phyloP scores from a whole-genome alignment of 2,797 vertebrate species.

The Tadarida brasiliensis region DNA sequence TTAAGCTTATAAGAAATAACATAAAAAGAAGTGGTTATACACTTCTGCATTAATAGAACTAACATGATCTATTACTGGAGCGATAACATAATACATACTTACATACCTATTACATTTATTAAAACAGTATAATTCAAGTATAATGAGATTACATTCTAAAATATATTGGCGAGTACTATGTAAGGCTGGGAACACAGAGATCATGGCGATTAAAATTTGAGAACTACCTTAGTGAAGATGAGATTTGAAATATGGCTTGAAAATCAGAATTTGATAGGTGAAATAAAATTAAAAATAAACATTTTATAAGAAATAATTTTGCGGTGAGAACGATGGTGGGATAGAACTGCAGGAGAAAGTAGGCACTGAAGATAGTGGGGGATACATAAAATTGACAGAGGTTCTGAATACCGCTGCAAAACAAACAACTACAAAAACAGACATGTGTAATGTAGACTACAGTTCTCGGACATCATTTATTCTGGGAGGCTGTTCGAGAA shows the following conservation, averaged over 20 bases:
- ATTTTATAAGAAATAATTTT: neutral
- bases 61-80: neutral
- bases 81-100: neutral
- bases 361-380: neutral
- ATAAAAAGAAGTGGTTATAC: neutral
- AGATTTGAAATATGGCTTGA: neutral
- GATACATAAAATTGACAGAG: neutral
- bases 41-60: neutral
- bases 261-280: neutral
- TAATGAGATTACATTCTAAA: neutral
- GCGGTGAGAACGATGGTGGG: neutral
- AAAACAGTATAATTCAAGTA: neutral
- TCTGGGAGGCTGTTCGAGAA: too few relatives aligned
- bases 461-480: too few relatives aligned
- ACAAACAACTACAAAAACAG: neutral
- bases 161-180: neutral
- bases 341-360: neutral
- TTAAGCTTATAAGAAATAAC: constrained; percentile 1
- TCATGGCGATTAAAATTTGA: neutral
- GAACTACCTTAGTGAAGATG: neutral
- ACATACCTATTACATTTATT: neutral
- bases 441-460: neutral
- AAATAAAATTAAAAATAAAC: neutral
- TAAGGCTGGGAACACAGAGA: neutral
- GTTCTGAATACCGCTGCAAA: neutral